Evolutionary conservation across 2,113 vertebrate species (phyloP).

Genomic region (Rhombomys opimus): DNA sequence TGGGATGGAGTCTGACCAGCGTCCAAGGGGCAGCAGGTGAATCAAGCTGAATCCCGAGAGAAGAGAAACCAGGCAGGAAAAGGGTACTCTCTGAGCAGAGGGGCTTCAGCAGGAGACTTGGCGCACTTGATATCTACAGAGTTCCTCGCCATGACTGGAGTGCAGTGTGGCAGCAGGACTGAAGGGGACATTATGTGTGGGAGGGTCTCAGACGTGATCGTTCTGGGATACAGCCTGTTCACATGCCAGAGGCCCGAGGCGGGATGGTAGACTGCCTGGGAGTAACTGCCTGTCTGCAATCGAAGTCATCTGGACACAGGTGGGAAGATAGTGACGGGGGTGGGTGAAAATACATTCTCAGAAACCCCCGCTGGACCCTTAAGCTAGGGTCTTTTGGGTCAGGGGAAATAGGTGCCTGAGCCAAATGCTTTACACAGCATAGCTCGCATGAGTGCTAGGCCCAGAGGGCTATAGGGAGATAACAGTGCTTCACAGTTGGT

Average conservation of each 20-base stretch:
- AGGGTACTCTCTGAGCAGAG: neutral
- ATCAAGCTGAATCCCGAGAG: neutral
- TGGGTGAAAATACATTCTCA: accelerated
- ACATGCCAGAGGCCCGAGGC: neutral
- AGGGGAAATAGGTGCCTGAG: accelerated
- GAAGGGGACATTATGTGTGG: neutral
- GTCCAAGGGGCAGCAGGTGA: neutral
- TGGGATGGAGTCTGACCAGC: neutral
- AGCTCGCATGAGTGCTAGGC: accelerated
- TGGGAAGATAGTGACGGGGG: neutral
- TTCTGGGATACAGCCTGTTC: neutral
- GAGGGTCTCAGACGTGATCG: accelerated
- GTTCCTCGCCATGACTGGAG: too few relatives aligned
- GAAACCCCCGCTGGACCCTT: accelerated
- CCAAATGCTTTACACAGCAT: accelerated
- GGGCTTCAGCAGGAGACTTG: too few relatives aligned
- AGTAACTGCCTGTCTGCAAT: accelerated
- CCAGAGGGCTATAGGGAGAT: accelerated
- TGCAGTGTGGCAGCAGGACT: accelerated
- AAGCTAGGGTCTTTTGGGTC: neutral
- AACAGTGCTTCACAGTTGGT: neutral
- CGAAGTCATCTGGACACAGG: neutral
- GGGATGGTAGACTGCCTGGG: neutral
- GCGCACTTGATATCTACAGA: neutral
- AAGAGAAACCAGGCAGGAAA: neutral